Evolutionary conservation across 1,140 invertebrate genomes (phyloP).

Genomic region (Brachystomella parvula): DNA sequence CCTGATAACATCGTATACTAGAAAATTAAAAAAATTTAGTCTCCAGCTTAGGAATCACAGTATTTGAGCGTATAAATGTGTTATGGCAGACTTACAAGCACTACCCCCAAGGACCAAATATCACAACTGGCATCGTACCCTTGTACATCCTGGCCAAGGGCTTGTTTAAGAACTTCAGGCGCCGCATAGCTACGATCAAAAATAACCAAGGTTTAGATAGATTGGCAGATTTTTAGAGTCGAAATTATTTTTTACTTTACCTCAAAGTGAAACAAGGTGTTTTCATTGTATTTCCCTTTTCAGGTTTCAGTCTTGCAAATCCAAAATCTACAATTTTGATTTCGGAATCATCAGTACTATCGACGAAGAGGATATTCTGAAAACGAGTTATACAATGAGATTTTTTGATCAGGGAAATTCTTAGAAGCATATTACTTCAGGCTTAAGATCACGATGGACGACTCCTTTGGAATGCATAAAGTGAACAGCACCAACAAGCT

Average conservation of each 20-base stretch:
- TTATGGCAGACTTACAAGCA: constrained; percentile 52
- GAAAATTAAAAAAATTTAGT: constrained; percentile 38
- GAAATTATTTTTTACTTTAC: not conserved
- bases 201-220: not conserved
- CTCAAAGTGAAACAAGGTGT: constrained; percentile 81
- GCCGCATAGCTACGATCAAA: constrained; percentile 60
- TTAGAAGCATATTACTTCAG: constrained; percentile 54
- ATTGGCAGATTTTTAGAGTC: not conserved
- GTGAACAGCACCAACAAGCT: constrained; percentile 69
- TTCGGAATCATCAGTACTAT: constrained; percentile 53
- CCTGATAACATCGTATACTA: constrained; percentile 81
- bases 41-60: constrained; percentile 8
- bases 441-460: constrained; percentile 84
- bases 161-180: constrained; percentile 69
- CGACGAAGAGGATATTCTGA: constrained; percentile 65
- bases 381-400: constrained; percentile 30
- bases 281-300: constrained; percentile 55
- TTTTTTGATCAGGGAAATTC: constrained; percentile 17
- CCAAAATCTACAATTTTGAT: constrained; percentile 86
- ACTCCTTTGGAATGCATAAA: constrained; percentile 73
- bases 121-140: constrained; percentile 81
- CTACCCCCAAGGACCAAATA: constrained; percentile 84
- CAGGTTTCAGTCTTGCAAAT: constrained; percentile 65
- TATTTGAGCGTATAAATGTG: constrained; percentile 8
- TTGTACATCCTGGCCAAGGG: constrained; percentile 42